phyloP scores from a whole-genome alignment of 2,113 vertebrate genomes.

The Zapornia atra region DNA sequence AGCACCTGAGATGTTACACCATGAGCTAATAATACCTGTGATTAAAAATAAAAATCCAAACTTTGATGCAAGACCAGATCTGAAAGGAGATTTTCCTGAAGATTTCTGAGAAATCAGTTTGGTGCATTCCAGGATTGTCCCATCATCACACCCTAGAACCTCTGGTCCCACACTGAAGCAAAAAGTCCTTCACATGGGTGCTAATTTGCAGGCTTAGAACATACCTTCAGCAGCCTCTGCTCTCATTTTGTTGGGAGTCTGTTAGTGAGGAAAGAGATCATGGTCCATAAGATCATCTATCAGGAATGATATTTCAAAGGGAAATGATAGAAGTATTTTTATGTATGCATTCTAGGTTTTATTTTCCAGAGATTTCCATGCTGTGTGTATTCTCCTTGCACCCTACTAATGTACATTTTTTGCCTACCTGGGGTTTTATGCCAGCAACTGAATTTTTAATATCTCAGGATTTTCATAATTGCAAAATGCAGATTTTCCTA shows the following conservation, averaged over 20 bases:
- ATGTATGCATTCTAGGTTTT: not conserved
- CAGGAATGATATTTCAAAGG: not conserved
- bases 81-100: not conserved
- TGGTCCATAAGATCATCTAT: not conserved
- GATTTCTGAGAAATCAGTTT: not conserved
- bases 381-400: not conserved
- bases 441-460: not conserved
- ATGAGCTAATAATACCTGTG: not conserved
- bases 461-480: not conserved
- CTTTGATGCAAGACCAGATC: not conserved
- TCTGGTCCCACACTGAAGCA: not conserved
- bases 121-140: not conserved
- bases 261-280: not conserved
- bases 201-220: not conserved
- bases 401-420: not conserved
- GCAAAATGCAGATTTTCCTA: not conserved
- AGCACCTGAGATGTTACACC: not conserved
- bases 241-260: not conserved
- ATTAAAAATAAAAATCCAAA: not conserved
- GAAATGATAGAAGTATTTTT: not conserved
- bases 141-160: fast-evolving
- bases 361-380: not conserved
- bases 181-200: not conserved
- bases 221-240: not conserved
- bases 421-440: not conserved